Evolutionary conservation across 1,140 invertebrate species (phyloP).

Genomic region (Hermetia illucens): DNA sequence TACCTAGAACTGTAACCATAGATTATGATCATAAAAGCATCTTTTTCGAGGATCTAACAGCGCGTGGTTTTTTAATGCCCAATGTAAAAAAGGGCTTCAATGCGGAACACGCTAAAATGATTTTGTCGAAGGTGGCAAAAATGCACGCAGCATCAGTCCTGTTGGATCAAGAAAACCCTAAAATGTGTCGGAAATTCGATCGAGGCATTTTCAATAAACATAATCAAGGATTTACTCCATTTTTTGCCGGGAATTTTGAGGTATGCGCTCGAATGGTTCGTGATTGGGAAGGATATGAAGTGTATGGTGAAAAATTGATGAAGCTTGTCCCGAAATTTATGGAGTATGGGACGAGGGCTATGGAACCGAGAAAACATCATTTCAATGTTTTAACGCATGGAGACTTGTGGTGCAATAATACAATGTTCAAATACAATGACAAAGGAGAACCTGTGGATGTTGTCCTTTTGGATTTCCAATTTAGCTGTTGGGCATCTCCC

Average conservation of each 20-base stretch:
- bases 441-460: slow-evolving; percentile 32
- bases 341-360: slow-evolving; percentile 21
- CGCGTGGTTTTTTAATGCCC: slow-evolving; percentile 31
- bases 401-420: slow-evolving; percentile 52
- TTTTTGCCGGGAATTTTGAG: slow-evolving; percentile 15
- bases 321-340: slow-evolving; percentile 16
- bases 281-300: slow-evolving; percentile 14
- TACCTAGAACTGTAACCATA: slow-evolving; percentile 21
- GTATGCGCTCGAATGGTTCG: slow-evolving; percentile 13
- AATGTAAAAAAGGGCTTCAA: slow-evolving; percentile 37
- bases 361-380: slow-evolving; percentile 28
- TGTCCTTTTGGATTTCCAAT: slow-evolving; percentile 16
- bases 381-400: slow-evolving; percentile 48
- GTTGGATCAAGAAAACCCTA: slow-evolving; percentile 19
- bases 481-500: slow-evolving; percentile 3
- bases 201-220: slow-evolving; percentile 24
- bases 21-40: slow-evolving; percentile 17
- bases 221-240: slow-evolving; percentile 19
- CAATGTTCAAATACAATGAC: slow-evolving; percentile 43
- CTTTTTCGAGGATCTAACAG: slow-evolving; percentile 25
- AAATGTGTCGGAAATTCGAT: slow-evolving; percentile 18
- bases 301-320: slow-evolving; percentile 17
- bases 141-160: slow-evolving; percentile 40
- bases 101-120: slow-evolving; percentile 32
- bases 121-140: slow-evolving; percentile 37